A percentile compares a stretch with the other conserved stretches of the same genome.
phyloP scores from a whole-genome alignment of 1,140 invertebrate species.

The Vanessa tameamea region DNA sequence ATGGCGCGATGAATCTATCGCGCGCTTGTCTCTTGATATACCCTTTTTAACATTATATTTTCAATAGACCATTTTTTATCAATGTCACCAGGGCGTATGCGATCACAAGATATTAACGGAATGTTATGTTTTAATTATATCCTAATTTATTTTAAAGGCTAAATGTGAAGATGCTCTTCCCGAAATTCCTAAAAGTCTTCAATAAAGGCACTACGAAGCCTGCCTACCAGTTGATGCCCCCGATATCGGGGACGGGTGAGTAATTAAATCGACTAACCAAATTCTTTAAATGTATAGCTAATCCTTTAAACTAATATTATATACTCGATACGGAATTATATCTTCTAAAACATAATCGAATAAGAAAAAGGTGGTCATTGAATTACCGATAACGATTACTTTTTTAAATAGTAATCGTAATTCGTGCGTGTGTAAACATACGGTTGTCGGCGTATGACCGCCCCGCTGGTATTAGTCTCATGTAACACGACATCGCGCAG shows the following conservation, averaged over 20 bases:
- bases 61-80: too few species aligned
- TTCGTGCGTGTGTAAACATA: not conserved
- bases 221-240: slow-evolving; percentile 83
- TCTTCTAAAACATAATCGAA: too few species aligned
- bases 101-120: not conserved
- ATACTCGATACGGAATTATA: too few species aligned
- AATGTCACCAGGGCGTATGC: not conserved
- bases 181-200: slow-evolving; percentile 94
- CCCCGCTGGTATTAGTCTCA: not conserved
- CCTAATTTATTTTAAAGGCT: slow-evolving; percentile 55
- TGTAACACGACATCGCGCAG: slow-evolving; percentile 24
- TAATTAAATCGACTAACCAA: not conserved
- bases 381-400: too few species aligned
- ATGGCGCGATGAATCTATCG: too few species aligned
- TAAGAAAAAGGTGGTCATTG: too few species aligned
- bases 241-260: slow-evolving; percentile 41
- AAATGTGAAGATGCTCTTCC: slow-evolving; percentile 82
- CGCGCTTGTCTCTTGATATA: too few species aligned
- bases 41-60: too few species aligned
- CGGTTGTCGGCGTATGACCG: not conserved
- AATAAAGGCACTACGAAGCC: slow-evolving; percentile 86
- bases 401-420: too few species aligned
- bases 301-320: too few species aligned
- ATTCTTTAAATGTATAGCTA: too few species aligned
- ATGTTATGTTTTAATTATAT: not conserved